Evolutionary conservation across 2,113 vertebrate genomes (phyloP), one percentile per base, ranked within the genome.

Genomic region (Podarcis raffonei): DNA sequence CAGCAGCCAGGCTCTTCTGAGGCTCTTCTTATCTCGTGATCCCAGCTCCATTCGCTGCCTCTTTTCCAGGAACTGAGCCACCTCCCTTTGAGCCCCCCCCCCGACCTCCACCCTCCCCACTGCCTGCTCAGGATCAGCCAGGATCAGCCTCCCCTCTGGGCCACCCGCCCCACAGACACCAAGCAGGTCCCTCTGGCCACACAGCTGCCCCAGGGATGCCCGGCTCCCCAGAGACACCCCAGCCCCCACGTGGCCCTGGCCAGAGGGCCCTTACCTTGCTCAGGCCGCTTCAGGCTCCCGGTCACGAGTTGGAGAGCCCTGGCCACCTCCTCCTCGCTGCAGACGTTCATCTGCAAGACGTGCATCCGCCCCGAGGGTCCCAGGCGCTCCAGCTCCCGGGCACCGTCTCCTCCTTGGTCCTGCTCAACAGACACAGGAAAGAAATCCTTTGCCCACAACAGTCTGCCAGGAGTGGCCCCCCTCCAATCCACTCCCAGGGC

Each of bases 291-390:
- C 85, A 98, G 93, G 71, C 94, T 96, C 4, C 89, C 95, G 85
- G 89, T 97, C 88, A 98, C 96, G 66, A 96, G 96, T 25, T 97
- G 94, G 65, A 96, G 92, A 0, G 98, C 98, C 77, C 91, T 89
- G 89, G 93, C 91, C 90, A 98, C 98, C 92, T 98, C 97, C 87
- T 97, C 95, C 0, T 98, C 97, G n/a, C 96, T 98, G 97, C 97
- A 97, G 15, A 98, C 97, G 35, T 99, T 97, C 96, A 99, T 94
- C 96, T 98, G 98, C 3, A 99, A 81, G 2, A 98, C 98, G 71
- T 97, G 96, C 97, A 98, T 96, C 80, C 96, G 96, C 76, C 97
- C 97, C 2, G 97, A 98, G 48, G 48, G 11, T 37, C 96, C 94
- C 87, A 98, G 93, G 6, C 92, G 91, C 89, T 96, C 95, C 92